A percentile compares a stretch with the other conserved stretches of the same genome.
Evolutionary conservation across 2,113 vertebrate species (phyloP).

Genomic region (Dipodomys merriami): DNA sequence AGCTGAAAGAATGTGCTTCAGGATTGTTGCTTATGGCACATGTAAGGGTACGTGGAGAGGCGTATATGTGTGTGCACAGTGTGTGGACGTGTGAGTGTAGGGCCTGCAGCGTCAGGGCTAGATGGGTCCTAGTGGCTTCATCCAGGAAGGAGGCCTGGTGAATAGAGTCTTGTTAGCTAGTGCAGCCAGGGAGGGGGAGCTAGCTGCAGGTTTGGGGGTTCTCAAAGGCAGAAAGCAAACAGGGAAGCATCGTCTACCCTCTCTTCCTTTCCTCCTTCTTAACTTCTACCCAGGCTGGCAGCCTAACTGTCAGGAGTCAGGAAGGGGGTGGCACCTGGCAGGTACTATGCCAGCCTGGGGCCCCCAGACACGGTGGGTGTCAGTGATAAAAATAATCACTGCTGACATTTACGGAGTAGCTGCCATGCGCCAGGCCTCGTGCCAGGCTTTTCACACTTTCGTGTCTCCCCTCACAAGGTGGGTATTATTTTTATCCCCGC

Average conservation of each 20-base stretch:
- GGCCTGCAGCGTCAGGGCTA: not conserved
- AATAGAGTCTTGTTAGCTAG: not conserved
- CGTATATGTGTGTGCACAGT: not conserved
- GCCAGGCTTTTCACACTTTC: constrained; percentile 8
- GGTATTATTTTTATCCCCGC: constrained; percentile 38
- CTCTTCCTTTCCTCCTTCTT: not conserved
- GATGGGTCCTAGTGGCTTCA: not conserved
- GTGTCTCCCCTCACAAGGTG: not conserved
- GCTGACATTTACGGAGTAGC: not conserved
- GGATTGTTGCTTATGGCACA: not conserved
- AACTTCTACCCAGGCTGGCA: not conserved
- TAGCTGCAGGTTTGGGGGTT: not conserved
- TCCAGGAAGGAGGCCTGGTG: not conserved
- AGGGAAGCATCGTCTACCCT: not conserved
- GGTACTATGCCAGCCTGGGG: constrained; percentile 8
- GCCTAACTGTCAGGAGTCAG: constrained; percentile 12
- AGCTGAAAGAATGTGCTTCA: not conserved
- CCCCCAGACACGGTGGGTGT: constrained; percentile 51
- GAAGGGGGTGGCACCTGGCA: constrained; percentile 42
- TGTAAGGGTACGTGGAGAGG: not conserved
- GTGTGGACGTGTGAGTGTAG: rapidly evolving
- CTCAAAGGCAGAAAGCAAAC: constrained; percentile 34
- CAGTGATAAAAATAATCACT: constrained; percentile 58
- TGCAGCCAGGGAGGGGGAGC: not conserved
- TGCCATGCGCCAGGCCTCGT: not conserved